A percentile compares a stretch with the other conserved stretches of the same genome.
These are phyloP conservation scores for Belonocnema kinseyi DNA, from an alignment of 1,140 invertebrate species.

Conservation along the genomic window DNA sequence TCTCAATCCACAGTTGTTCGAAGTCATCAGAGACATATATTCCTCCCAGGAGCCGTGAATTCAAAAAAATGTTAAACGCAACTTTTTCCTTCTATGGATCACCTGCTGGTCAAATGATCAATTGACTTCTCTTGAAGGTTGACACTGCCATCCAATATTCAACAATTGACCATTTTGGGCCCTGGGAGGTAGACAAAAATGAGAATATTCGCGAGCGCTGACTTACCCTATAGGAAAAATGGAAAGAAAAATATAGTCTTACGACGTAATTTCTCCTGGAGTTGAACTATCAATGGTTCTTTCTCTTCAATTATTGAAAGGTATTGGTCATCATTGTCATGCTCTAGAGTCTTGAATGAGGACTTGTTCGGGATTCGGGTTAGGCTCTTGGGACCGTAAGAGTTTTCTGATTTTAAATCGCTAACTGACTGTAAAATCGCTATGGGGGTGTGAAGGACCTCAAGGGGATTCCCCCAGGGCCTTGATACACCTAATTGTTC, in stretches of 20 bases:
- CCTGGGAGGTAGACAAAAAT: neutral
- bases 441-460: constrained; percentile 18
- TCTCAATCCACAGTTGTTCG: constrained; percentile 9
- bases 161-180: constrained; percentile 14
- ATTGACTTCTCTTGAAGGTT: constrained; percentile 2
- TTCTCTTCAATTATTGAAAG: neutral
- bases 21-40: constrained; percentile 1
- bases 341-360: constrained; percentile 1
- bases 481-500: constrained; percentile 7
- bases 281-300: neutral
- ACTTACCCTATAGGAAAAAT: neutral
- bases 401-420: constrained; percentile 24
- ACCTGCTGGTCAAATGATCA: constrained; percentile 21
- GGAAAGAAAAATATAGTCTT: constrained; percentile 8
- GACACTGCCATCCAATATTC: neutral
- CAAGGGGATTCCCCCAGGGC: constrained; percentile 22
- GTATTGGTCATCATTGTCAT: neutral
- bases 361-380: constrained; percentile 1
- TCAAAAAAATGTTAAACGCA: neutral
- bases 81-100: neutral
- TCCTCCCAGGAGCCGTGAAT: neutral
- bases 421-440: constrained; percentile 30
- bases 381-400: constrained; percentile 12
- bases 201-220: constrained; percentile 6
- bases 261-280: constrained; percentile 13